Conservation (phyloP, 2,113 vertebrate species). For the Antechinus stuartii region DNA sequence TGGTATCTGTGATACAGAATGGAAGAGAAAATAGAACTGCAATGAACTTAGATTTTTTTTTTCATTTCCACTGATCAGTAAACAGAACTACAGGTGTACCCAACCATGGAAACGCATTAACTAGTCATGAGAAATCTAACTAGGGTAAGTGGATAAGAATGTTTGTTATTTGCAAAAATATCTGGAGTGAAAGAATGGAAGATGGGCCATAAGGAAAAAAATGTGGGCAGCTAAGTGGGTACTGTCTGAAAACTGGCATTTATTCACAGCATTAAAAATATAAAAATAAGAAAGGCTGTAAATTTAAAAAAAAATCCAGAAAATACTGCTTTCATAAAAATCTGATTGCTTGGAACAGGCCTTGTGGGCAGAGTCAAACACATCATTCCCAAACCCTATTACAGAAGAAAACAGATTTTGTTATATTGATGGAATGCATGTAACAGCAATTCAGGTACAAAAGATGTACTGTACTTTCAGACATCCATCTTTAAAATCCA, state of each 20-base stretch:
- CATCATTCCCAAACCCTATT: constrained; percentile 81
- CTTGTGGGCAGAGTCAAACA: constrained; percentile 80
- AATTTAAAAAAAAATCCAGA: no score
- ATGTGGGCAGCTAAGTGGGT: no score
- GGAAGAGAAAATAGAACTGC: constrained; percentile 91
- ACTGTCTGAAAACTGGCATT: no score
- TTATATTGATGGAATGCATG: constrained; percentile 79
- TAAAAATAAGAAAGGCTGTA: no score
- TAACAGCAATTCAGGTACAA: constrained; percentile 69
- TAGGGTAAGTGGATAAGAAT: constrained; percentile 87
- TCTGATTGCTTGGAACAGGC: no score
- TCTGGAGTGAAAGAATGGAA: background rate
- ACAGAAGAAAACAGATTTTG: constrained; percentile 80
- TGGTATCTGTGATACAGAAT: constrained; percentile 89
- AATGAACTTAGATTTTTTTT: constrained; percentile 90
- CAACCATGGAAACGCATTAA: constrained; percentile 96
- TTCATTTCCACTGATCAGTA: constrained; percentile 92
- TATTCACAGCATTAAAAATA: no score
- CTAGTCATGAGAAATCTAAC: constrained; percentile 90
- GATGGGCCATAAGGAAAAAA: no score
- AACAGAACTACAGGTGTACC: constrained; percentile 92
- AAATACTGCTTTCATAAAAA: no score
- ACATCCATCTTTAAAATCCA: constrained; percentile 82
- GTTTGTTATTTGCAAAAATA: constrained; percentile 86
- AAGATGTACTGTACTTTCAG: constrained; percentile 81